Base-by-base conservation (phyloP, 2,797 vertebrate species). In the Paguma larvata region DNA sequence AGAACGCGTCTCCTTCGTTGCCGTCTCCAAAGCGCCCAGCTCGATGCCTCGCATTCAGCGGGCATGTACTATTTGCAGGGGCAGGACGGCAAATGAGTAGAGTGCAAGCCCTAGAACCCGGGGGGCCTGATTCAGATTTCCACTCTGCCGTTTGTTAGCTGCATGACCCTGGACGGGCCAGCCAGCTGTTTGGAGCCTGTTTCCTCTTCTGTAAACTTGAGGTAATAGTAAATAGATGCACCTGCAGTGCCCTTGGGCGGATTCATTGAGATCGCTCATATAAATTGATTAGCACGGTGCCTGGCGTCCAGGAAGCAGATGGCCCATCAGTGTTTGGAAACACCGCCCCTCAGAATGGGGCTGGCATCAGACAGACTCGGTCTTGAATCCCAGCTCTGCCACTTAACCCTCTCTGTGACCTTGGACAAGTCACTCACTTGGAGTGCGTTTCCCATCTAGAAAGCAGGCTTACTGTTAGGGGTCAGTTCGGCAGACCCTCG, bases 1-100 rank as follows among this genome's bases (percentile, higher is more conserved):
- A 1, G n/a, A 62, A 1, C 9, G 5, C 0, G 6, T 23, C 32
- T 84, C 63, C 1, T 19, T 53, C 19, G 6, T 3, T 7, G 44
- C 77, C 62, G 53, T 38, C 75, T 44, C n/a, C 53, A 38, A 32
- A n/a, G 70, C 23, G 18, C 70, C 32, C 19, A 16, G 30, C 53
- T 53, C 72, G 21, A 27, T 30, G n/a, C 19, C 56, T 15, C 44
- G 51, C 38, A 38, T 48, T 68, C 25, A 65, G 53, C 27, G 75
- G 65, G 34, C 30, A 32, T 13, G 21, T 59, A 23, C 85, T 68
- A 3, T 82, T 56, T 62, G 1, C 14, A 38, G 59, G 27, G 18
- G 3, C 41, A 19, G 12, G 44, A 46, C 13, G 59, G 38, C 8
- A 30, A 19, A 48, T 9, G 10, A 34, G 67, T 56, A 21, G 9